A percentile compares a stretch with the other conserved stretches of the same genome.
Conservation (phyloP, 2,888 invertebrate genomes). For the Agonopterix arenella region DNA sequence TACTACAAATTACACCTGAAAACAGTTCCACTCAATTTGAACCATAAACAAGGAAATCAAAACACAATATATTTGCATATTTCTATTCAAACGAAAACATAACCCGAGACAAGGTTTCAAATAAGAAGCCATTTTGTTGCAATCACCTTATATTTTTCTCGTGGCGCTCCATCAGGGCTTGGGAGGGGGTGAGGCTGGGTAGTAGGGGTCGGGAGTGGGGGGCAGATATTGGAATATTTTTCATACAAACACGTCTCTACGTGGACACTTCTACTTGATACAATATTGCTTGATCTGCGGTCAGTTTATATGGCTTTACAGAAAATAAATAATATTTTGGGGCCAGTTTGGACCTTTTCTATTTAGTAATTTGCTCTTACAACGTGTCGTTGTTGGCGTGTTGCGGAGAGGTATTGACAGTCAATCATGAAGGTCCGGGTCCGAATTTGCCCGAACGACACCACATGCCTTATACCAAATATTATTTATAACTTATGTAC, state of each 20-base stretch:
- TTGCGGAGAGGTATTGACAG: no score
- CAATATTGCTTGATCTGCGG: constrained; percentile 55
- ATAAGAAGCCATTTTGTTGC: constrained; percentile 45
- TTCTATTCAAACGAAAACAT: constrained; percentile 13
- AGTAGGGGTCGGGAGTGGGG: constrained; percentile 17
- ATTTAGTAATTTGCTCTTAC: no score
- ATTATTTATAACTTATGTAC: no score
- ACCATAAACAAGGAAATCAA: background rate
- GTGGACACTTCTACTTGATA: constrained; percentile 73
- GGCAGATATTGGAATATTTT: constrained; percentile 75
- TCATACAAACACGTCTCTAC: constrained; percentile 76
- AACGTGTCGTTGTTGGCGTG: no score
- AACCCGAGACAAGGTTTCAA: constrained; percentile 10
- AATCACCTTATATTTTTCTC: constrained; percentile 53
- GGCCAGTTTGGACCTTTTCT: no score
- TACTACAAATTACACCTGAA: no score
- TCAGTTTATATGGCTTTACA: constrained; percentile 38
- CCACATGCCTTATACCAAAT: no score
- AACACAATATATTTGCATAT: constrained; percentile 1
- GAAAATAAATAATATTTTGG: no score
- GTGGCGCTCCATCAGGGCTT: constrained; percentile 2
- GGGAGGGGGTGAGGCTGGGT: constrained; percentile 13
- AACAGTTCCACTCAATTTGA: no score
- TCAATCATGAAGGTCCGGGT: no score
- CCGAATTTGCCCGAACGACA: no score